Base-by-base conservation (phyloP, 2,888 invertebrate species). In the Catocala sponsa region DNA sequence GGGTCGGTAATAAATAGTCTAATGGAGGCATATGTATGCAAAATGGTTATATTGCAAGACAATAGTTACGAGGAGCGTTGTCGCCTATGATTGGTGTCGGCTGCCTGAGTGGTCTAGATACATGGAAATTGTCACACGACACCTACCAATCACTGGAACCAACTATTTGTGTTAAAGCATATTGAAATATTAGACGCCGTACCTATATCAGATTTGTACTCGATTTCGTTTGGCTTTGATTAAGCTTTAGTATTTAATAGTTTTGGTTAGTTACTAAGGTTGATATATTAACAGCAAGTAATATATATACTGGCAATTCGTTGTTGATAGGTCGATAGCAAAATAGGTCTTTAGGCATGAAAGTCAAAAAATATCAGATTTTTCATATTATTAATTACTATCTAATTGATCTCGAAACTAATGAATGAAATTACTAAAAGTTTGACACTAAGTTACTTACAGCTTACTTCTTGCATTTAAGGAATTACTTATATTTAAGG, bases 71-170 rank as follows among this genome's bases (percentile, higher is more conserved):
- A 56, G 56, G 57, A 64, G 56, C 44, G 63, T 46, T 71, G 75
- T 69, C 72, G 65, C 66, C 54, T 54, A 49, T 64, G 63, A 68
- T 67, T 67, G 56, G 64, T 65, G 60, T 65, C 58, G 54, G 51
- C 68, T 59, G 63, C 65, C 65, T 53, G 68, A 65, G 66, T 62
- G 70, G 63, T 70, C 78, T 74, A 77, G 74, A 76, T 79, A 79
- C 81, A 76, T 79, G 54, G 71, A 80, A 82, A 80, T 69, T 59
- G 72, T 56, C 55, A 74, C 56, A 57, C 55, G 76, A 79, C 61
- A 74, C 74, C 72, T 50, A 67, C 38, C 59, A 66, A 71, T 77
- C 70, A 72, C 59, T 74, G 63, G 76, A 74, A 74, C 67, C 42
- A 52, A 54, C 63, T 70, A 75, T 68, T 68, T 72, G 59, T 72